Percentiles rank a stretch among this genome's conserved stretches.
phyloP scores from a whole-genome alignment of 2,888 invertebrate species.

The Cerceris ruficornis region DNA sequence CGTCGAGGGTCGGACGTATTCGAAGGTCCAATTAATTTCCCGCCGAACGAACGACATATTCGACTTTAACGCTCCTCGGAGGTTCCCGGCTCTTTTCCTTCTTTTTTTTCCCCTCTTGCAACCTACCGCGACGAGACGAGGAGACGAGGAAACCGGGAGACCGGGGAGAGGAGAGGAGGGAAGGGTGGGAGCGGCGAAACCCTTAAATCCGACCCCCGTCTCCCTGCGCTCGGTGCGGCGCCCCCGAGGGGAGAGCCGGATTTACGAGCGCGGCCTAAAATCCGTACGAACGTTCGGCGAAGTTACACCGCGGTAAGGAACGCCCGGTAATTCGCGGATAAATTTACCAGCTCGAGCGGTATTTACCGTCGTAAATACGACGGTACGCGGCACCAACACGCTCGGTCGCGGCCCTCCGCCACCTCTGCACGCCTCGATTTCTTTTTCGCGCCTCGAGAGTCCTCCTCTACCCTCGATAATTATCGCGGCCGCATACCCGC shows the following conservation, averaged over 20 bases:
- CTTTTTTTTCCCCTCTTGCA: no score
- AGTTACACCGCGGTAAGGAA: constrained; percentile 50
- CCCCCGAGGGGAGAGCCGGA: constrained; percentile 57
- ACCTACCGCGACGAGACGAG: no score
- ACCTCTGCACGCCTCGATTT: constrained; percentile 28
- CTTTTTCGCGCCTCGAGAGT: constrained; percentile 37
- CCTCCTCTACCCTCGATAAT: constrained; percentile 47
- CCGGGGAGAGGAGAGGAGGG: constrained; percentile 15
- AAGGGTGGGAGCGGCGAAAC: constrained; percentile 48
- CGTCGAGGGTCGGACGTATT: no score
- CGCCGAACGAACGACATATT: background rate
- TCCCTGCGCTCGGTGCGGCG: constrained; percentile 13
- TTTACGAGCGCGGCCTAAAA: constrained; percentile 66
- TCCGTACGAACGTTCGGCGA: constrained; percentile 53
- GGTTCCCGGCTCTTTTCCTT: background rate
- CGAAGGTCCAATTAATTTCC: background rate
- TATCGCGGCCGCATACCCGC: constrained; percentile 25
- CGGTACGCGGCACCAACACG: constrained; percentile 21
- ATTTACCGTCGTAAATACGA: constrained; percentile 43
- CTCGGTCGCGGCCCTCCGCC: constrained; percentile 13
- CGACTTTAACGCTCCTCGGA: constrained; percentile 4
- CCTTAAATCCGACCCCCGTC: constrained; percentile 57
- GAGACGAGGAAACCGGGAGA: constrained; percentile 19
- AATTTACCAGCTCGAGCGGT: constrained; percentile 40
- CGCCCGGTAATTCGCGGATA: constrained; percentile 62